Percentiles rank a stretch among this genome's conserved stretches.
Evolutionary conservation across 2,797 vertebrate species (phyloP).

Genomic region (Hemibagrus guttatus): DNA sequence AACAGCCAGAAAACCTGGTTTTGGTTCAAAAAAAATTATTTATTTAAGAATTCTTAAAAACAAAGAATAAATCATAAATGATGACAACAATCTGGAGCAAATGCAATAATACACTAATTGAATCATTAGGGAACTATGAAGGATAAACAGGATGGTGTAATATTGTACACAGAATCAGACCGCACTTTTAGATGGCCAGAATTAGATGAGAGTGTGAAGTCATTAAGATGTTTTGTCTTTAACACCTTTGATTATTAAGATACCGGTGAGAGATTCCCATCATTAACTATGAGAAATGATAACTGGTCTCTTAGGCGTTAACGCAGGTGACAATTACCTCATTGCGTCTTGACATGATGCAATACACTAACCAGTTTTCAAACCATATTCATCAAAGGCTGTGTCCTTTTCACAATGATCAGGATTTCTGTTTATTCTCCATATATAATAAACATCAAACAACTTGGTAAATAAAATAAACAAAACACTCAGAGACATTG

Average conservation of each 20-base stretch:
- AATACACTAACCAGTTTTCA: not conserved
- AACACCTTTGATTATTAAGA: conserved; percentile 46
- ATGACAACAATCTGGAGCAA: not conserved
- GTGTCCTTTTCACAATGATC: not conserved
- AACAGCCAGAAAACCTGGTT: not conserved
- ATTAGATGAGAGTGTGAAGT: conserved; percentile 7
- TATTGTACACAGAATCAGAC: not conserved
- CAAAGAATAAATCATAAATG: not conserved
- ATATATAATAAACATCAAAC: not conserved
- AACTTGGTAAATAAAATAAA: not conserved
- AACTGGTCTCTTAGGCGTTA: conserved; percentile 33
- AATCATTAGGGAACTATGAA: not conserved
- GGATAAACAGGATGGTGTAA: conserved; percentile 31
- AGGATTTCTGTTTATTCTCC: not conserved
- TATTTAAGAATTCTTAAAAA: not conserved
- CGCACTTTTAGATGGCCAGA: not conserved
- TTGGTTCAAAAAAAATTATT: not conserved
- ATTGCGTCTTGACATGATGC: not conserved
- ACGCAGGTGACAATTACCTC: conserved; percentile 6
- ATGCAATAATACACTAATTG: not conserved
- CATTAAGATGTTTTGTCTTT: conserved; percentile 23
- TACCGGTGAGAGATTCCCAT: conserved; percentile 25
- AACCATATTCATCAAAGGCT: not conserved
- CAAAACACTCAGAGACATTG: not conserved
- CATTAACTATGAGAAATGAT: conserved; percentile 18